Base-by-base conservation (phyloP, 2,888 invertebrate genomes). In the Drosophila kanekoi region DNA sequence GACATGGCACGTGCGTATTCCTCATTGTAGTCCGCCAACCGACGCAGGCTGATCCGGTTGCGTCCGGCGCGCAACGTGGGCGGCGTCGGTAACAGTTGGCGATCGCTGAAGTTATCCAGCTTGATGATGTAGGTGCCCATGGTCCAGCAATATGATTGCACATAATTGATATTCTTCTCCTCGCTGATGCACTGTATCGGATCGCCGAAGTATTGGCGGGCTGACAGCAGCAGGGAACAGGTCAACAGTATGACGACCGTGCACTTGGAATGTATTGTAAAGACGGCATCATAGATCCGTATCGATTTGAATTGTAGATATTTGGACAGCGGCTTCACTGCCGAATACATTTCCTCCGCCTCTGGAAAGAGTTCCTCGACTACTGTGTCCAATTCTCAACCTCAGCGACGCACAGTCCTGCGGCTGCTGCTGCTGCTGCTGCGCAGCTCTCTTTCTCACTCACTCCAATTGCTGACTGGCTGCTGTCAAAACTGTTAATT, bases 201-300 rank as follows among this genome's bases (percentile, higher is more conserved):
- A 84, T 97, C 96, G 0, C 97, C 97, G 85, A 97, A 96, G 92
- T 96, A 97, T 91, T 97, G 96, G 83, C 96, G 96, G 3, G 96
- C 95, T 45, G 96, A 96, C 52, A 97, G 94, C 81, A 97, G 91
- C 79, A 97, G 92, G 1, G 96, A 95, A 91, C 96, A 96, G 49
- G 95, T 94, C 44, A 96, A 93, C 67, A 97, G 92, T 86, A 97
- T 94, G 56, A 95, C 94, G 47, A 95, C 95, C 0, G 96, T 96
- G 43, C 95, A 93, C 89, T 95, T 91, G 44, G 96, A 96, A 91
- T 96, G 96, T 90, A 96, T 93, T 52, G 95, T 94, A 90, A 96
- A 96, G 33, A 96, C 94, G 88, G 94, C 94, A 91, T 96, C 96
- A 87, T 96, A 96, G 32, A 95, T 96, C 81, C 94, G 94, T 53